Evolutionary conservation across 2,797 vertebrate species (phyloP), one percentile per base, ranked within the genome.

Genomic region (Anolis apletophallus): DNA sequence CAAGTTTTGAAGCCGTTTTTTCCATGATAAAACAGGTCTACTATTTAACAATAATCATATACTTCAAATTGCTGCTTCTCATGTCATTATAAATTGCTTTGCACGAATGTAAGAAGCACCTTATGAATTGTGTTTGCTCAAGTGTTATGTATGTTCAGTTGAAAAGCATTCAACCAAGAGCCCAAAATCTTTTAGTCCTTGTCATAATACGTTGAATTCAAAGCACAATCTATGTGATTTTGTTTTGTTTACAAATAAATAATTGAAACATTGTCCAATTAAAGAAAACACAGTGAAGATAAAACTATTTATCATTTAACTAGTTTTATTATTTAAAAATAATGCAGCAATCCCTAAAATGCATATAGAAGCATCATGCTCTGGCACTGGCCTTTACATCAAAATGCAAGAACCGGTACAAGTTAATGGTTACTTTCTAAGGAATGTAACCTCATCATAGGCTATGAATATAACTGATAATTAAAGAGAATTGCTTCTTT

Each of bases 201-300:
- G 19, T 85, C 9, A 73, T 19, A 87, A 78, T 23, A 54, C 91
- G 86, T 89, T 50, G 0, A 87, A 86, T 75, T 26, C 64, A 76
- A 76, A 76, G 80, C 64, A 16, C 0, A 26, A 67, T 0, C 76
- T 74, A 50, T 76, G 85, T 88, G 79, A 90, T 78, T 94, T 94
- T 91, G 93, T 94, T 95, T 94, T 93, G 73, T 90, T 91, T 91
- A 93, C 55, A 93, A 95, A 93, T 19, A 21, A 83, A 86, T 91
- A 78, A 85, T 84, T 73, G 80, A 88, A 91, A 92, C 87, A 86
- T 46, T 81, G 83, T 76, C 79, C 67, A 46, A 88, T 78, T 71
- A 80, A 84, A 11, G 71, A 91, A 91, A 90, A 73, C 14, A 0
- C 32, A 59, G n/a, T 68, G 36, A 77, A 83, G 82, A 82, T 91